phyloP scores from a whole-genome alignment of 2,888 invertebrate genomes.

The Prosapia bicincta region DNA sequence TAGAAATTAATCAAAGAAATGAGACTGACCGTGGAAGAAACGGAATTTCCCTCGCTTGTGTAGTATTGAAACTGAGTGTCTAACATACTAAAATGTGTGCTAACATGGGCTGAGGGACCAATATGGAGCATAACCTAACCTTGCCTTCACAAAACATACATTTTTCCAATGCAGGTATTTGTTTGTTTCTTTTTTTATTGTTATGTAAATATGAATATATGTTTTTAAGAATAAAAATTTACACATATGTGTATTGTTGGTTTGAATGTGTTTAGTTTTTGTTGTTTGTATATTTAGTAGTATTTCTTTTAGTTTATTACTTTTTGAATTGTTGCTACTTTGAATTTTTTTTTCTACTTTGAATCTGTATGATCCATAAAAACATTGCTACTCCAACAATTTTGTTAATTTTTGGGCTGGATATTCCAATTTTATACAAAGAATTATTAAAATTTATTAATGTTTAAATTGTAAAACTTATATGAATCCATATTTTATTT shows the following conservation, averaged over 20 bases:
- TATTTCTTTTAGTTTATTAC: not conserved
- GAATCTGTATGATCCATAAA: no score
- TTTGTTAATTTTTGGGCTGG: no score
- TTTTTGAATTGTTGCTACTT: no score
- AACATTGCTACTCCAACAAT: no score
- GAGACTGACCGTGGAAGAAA: slow-evolving; percentile 26
- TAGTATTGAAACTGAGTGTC: slow-evolving; percentile 22
- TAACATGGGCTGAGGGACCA: not conserved
- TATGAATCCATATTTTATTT: no score
- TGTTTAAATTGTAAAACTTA: no score
- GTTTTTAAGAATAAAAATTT: not conserved
- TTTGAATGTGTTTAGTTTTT: not conserved
- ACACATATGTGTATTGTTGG: not conserved
- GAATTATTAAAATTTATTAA: no score
- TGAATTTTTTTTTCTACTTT: no score
- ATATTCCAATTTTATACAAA: no score
- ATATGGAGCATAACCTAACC: not conserved
- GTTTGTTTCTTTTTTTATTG: not conserved
- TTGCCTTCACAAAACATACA: not conserved
- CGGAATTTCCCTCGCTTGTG: slow-evolving; percentile 28
- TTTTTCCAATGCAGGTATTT: not conserved
- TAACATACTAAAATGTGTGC: slow-evolving; percentile 17
- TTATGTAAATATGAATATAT: not conserved
- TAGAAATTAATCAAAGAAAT: slow-evolving; percentile 18
- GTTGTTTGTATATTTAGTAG: not conserved